Percentiles rank a stretch among this genome's conserved stretches.
Conservation (phyloP, 2,888 invertebrate genomes). For the Anorthoa munda region DNA sequence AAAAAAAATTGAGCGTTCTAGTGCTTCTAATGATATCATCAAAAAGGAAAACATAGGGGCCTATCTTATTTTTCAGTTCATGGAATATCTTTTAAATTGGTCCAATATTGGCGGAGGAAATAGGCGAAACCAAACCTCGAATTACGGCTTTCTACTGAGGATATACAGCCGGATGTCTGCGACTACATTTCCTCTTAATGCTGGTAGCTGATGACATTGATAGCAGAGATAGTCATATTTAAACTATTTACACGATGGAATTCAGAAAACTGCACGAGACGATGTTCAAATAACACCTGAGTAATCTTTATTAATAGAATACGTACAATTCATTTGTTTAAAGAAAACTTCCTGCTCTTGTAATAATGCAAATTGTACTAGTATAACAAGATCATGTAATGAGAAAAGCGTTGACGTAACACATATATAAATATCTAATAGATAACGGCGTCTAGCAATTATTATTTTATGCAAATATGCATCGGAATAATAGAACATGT, state of each 20-base stretch:
- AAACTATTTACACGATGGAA: not conserved
- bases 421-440: slow-evolving; percentile 48
- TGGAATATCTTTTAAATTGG: too few relatives aligned
- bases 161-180: too few relatives aligned
- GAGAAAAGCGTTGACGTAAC: slow-evolving; percentile 44
- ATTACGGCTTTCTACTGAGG: too few relatives aligned
- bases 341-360: slow-evolving; percentile 38
- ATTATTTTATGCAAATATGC: slow-evolving; percentile 53
- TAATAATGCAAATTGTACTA: slow-evolving; percentile 36
- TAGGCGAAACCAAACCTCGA: too few relatives aligned
- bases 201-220: not conserved
- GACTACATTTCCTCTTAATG: not conserved
- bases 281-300: slow-evolving; percentile 27
- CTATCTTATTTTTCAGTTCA: too few relatives aligned
- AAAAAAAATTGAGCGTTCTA: too few relatives aligned
- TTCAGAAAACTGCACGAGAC: slow-evolving; percentile 10
- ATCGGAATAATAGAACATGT: slow-evolving; percentile 24
- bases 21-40: too few relatives aligned
- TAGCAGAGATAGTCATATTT: not conserved
- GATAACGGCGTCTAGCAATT: slow-evolving; percentile 34
- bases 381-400: slow-evolving; percentile 32
- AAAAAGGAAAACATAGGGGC: too few relatives aligned
- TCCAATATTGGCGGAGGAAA: too few relatives aligned
- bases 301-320: slow-evolving; percentile 18
- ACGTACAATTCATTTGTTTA: slow-evolving; percentile 42